Evolutionary conservation across 2,888 invertebrate species (phyloP), one percentile per base, ranked within the genome.

Genomic region (Masnerella sp.): DNA sequence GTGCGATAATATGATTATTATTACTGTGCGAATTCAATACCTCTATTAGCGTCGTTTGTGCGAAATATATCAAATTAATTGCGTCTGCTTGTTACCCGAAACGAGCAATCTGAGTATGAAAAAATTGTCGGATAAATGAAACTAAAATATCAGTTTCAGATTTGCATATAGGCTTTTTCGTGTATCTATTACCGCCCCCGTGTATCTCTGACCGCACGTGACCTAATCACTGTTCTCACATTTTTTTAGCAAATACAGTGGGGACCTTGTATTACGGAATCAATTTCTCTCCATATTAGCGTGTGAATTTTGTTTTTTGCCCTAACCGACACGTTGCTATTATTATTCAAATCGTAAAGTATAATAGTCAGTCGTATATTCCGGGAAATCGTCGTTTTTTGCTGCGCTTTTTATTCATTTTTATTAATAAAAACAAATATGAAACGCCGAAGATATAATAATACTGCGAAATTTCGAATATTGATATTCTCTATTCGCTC

Each of bases 301-400:
- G 69, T 69, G 69, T 54, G 69, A 69, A 69, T 54, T 47, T 56
- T 2, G 5, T 54, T 69, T 69, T 69, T 69, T 61, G 59, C 22
- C 52, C 8, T 43, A 9, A 30, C 14, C 3, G 8, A 38, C n/a
- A 9, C 8, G 20, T 40, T 38, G 30, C 9, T 15, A 34, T 67
- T 67, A 56, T 67, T 32, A 54, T 43, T 38, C 51, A 36, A 28
- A 54, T 45, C 2, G 36, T n/a, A 15, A 15, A 12, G 15, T 12
- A 8, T 25, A 40, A 36, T 17, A 9, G 18, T 28, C 14, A 30
- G 18, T 28, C 36, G 52, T 45, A 28, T 36, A 43, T 52, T 64
- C 18, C 20, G 22, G 11, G 25, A 32, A 36, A 45, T 36, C 20
- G 18, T 30, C 62, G 20, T n/a, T 22, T 64, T 52, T 64, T 43